A percentile compares a stretch with the other conserved stretches of the same genome.
Conservation (phyloP, 2,888 invertebrate genomes). For the Eupsilia transversa region DNA sequence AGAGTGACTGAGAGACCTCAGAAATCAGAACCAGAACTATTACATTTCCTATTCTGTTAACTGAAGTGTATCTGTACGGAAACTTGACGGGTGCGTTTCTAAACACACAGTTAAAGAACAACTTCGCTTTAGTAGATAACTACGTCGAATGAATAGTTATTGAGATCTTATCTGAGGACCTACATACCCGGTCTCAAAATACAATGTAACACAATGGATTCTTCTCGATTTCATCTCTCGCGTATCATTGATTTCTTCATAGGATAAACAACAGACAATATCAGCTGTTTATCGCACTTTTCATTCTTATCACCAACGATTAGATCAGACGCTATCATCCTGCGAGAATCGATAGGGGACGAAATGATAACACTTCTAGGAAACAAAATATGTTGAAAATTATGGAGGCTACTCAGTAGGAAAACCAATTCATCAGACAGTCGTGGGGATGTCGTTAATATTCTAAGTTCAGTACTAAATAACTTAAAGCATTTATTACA, state of each 20-base stretch:
- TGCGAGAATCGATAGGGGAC: slow-evolving; percentile 31
- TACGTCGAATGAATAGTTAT: neutral
- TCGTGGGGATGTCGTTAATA: neutral
- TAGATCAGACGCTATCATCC: slow-evolving; percentile 38
- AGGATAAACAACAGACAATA: slow-evolving; percentile 23
- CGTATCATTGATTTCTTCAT: slow-evolving; percentile 24
- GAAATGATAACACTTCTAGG: slow-evolving; percentile 23
- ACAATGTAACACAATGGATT: slow-evolving; percentile 17
- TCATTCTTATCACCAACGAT: slow-evolving; percentile 40
- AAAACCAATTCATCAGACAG: neutral
- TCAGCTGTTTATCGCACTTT: slow-evolving; percentile 45
- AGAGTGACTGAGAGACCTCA: neutral
- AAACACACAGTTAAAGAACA: neutral
- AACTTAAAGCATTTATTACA: neutral
- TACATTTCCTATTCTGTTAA: neutral
- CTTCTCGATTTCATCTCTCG: slow-evolving; percentile 18
- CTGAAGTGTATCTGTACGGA: neutral
- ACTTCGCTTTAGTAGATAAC: neutral
- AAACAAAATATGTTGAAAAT: slow-evolving; percentile 5
- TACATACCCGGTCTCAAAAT: neutral
- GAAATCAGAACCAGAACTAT: neutral
- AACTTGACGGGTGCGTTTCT: neutral
- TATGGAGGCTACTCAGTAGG: neutral
- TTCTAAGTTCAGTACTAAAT: neutral
- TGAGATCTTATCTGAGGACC: neutral